Evolutionary conservation across 2,113 vertebrate genomes (phyloP).

Genomic region (Neogale vison): DNA sequence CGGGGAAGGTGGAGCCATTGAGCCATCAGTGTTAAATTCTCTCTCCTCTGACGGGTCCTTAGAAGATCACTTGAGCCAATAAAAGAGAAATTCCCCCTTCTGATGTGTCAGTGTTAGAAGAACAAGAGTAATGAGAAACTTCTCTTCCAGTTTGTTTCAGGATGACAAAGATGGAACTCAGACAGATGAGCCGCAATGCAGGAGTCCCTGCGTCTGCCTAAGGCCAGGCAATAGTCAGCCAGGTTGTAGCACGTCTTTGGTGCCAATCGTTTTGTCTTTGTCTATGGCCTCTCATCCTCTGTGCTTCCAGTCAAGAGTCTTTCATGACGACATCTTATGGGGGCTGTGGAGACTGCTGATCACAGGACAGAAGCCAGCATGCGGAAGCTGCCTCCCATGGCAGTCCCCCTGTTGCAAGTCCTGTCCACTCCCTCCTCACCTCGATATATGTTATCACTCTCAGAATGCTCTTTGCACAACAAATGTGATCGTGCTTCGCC

Average conservation of each 20-base stretch:
- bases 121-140: neutral
- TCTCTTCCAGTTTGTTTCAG: neutral
- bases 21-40: neutral
- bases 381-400: neutral
- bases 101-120: neutral
- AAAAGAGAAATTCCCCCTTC: neutral
- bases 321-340: neutral
- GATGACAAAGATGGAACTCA: neutral
- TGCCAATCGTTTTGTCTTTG: neutral
- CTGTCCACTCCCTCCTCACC: neutral
- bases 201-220: neutral
- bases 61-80: neutral
- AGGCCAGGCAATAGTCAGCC: neutral
- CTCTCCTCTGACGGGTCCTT: neutral
- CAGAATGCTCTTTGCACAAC: neutral
- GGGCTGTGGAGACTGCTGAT: neutral
- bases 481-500: neutral
- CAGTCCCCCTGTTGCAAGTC: neutral
- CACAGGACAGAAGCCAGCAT: neutral
- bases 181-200: neutral
- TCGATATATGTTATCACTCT: neutral
- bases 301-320: neutral
- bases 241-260: neutral
- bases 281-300: neutral
- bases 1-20: neutral